Evolutionary conservation across 2,888 invertebrate genomes (phyloP).

Genomic region (Caenorhabditis drosophilae): DNA sequence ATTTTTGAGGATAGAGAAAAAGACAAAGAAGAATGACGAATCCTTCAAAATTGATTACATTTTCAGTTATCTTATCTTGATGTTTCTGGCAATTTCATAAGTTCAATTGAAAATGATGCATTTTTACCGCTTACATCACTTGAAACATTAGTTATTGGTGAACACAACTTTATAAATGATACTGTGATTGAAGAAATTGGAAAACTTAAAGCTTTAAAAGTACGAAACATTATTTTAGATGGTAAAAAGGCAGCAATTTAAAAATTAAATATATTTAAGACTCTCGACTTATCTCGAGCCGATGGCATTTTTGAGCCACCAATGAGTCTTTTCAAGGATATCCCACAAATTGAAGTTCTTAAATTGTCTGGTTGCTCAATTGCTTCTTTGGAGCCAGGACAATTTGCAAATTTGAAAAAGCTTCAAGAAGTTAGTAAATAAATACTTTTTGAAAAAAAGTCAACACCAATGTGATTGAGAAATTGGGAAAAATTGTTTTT

Average conservation of each 20-base stretch:
- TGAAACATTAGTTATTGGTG: constrained; percentile 76
- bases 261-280: constrained; percentile 19
- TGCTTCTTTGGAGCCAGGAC: constrained; percentile 76
- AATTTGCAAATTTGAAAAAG: constrained; percentile 84
- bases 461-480: too few species aligned
- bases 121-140: constrained; percentile 83
- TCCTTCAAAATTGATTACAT: too few species aligned
- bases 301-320: constrained; percentile 60
- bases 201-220: constrained; percentile 79
- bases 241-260: not conserved
- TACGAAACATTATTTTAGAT: constrained; percentile 17
- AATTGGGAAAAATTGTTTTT: too few species aligned
- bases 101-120: constrained; percentile 82
- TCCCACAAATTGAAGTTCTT: constrained; percentile 71
- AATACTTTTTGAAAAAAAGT: too few species aligned
- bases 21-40: too few species aligned
- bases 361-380: constrained; percentile 71
- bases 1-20: too few species aligned
- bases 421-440: too few species aligned
- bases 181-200: constrained; percentile 85
- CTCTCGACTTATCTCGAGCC: constrained; percentile 59
- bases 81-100: constrained; percentile 86
- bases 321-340: constrained; percentile 38
- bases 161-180: constrained; percentile 82
- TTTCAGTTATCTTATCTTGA: constrained; percentile 79